phyloP scores from a whole-genome alignment of 2,113 vertebrate genomes.

The Calidris pygmaea region DNA sequence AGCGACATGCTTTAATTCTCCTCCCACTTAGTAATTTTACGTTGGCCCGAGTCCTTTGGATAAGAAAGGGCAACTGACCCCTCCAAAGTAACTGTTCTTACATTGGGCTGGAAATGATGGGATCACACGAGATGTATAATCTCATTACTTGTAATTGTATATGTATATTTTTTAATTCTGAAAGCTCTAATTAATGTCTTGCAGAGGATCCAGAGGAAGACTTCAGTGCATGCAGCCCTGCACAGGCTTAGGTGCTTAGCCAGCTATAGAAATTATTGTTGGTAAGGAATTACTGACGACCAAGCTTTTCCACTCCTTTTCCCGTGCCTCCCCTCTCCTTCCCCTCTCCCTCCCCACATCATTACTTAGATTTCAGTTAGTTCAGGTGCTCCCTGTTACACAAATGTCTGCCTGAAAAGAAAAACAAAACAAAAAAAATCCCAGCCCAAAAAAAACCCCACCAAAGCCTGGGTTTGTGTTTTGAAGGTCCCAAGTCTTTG shows the following conservation, averaged over 20 bases:
- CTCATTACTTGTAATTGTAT: not conserved
- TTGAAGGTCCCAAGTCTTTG: not conserved
- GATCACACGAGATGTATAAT: not conserved
- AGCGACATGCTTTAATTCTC: conserved; percentile 23
- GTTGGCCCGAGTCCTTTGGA: not conserved
- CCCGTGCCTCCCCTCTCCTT: not conserved
- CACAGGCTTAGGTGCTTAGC: not conserved
- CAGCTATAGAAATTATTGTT: not conserved
- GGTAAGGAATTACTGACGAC: not conserved
- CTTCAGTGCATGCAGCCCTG: not conserved
- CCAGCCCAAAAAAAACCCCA: accelerated
- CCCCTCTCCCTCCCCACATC: not conserved
- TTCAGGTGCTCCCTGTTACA: conserved; percentile 15
- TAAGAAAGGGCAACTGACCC: not conserved
- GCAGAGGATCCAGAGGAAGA: not conserved
- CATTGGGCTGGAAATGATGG: not conserved
- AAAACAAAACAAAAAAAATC: not conserved
- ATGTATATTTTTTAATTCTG: not conserved
- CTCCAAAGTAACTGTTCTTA: not conserved
- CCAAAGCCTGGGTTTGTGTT: not conserved
- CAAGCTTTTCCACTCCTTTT: conserved; percentile 9
- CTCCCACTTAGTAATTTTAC: conserved; percentile 40
- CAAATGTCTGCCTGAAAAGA: not conserved
- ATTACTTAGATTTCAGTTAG: conserved; percentile 10
- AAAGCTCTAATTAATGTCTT: not conserved